Evolutionary conservation across 2,113 vertebrate species (phyloP).

Genomic region (Pituophis catenifer): DNA sequence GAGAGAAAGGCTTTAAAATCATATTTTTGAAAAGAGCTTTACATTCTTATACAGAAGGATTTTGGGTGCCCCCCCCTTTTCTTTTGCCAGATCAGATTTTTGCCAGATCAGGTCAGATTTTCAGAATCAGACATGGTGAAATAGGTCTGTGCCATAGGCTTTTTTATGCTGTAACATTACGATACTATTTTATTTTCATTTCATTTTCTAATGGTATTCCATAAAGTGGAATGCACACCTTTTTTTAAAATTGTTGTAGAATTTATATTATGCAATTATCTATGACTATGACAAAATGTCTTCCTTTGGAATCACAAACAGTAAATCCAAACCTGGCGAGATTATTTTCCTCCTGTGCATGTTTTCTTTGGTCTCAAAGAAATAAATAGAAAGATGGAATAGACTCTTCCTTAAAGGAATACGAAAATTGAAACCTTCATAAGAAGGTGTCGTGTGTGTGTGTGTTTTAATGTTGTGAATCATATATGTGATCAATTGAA

Average conservation of each 20-base stretch:
- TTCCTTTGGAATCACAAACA: not conserved
- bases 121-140: not conserved
- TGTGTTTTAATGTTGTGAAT: constrained; percentile 5
- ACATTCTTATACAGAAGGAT: not conserved
- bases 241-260: not conserved
- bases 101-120: not conserved
- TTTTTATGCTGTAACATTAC: not conserved
- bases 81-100: not conserved
- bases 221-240: not conserved
- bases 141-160: not conserved
- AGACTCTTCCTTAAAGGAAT: not conserved
- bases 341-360: not conserved
- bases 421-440: not conserved
- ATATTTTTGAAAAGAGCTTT: not conserved
- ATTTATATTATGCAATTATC: not conserved
- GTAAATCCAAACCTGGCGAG: too few relatives aligned
- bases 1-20: not conserved
- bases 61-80: not conserved
- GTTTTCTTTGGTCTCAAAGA: not conserved
- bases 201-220: not conserved
- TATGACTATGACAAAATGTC: not conserved
- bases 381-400: not conserved
- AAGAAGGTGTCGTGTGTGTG: not conserved
- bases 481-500: not conserved
- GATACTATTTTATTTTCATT: not conserved